Base-by-base conservation (phyloP, 2,797 vertebrate species). In the Oryzias sinensis region DNA sequence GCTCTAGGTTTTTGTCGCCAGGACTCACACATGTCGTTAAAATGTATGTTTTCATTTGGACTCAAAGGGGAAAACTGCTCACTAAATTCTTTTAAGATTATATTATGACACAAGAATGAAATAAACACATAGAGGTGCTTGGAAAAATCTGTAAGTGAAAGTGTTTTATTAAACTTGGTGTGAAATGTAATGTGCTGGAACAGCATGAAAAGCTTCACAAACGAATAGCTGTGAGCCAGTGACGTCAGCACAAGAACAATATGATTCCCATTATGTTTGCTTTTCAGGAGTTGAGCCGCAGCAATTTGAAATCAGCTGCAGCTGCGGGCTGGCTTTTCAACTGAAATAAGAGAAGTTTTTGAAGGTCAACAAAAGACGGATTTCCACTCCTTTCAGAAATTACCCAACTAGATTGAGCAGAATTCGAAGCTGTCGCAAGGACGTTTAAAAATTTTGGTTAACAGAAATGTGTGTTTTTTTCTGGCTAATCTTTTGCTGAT, bases 221-320 rank as follows among this genome's bases (percentile, higher is more conserved):
- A 73, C 51, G 62, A 72, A 65, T 16, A 22, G 47, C 51, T 64
- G 53, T 42, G 42, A 62, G 70, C 52, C 42, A 18, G 49, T 24
- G 49, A 79, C 20, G 51, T n/a, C 42, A 73, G 55, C 54, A 45
- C 45, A 66, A 17, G 22, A 61, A 51, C 55, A 48, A 80, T 68
- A 72, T 45, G 68, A 69, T 70, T 56, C 68, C 25, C 15, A 44
- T 49, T 73, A 43, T 65, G 56, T 72, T 81, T 52, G 59, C 51
- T 73, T 55, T 63, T 69, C 59, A 71, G 62, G 67, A 70, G 59
- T 17, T 0, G 5, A 54, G 69, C 50, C 62, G 65, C 56, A 62
- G 59, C 48, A 45, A 75, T 72, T 73, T 72, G 50, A 71, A 72
- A 73, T 69, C 43, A 18, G 55, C 62, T 56, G 56, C 70, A 76